A percentile compares a stretch with the other conserved stretches of the same genome.
Conservation (phyloP, 2,113 vertebrate species). For the Boleophthalmus pectinirostris region DNA sequence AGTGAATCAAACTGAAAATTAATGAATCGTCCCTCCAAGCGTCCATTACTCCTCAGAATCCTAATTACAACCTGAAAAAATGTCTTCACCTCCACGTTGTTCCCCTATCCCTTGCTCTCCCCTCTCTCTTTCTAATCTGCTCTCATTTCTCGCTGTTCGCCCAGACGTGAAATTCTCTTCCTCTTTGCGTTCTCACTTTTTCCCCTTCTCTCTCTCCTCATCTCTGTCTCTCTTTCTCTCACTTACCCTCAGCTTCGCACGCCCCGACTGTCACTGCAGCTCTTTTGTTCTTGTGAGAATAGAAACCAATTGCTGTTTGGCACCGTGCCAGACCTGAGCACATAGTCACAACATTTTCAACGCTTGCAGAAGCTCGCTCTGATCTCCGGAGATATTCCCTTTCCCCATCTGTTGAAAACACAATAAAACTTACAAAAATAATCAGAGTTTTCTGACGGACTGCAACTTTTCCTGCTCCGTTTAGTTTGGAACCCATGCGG, state of each 20-base stretch:
- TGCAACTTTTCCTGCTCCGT: constrained; percentile 2
- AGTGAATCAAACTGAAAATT: constrained; percentile 8
- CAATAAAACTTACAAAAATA: constrained; percentile 25
- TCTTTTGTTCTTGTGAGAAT: constrained; percentile 67
- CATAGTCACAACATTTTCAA: constrained; percentile 3
- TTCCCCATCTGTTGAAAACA: constrained; percentile 10
- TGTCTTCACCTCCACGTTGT: constrained; percentile 9
- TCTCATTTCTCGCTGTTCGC: constrained; percentile 37
- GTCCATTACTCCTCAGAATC: not conserved
- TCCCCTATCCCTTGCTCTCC: constrained; percentile 7
- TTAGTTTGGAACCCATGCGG: no score
- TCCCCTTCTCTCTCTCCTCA: constrained; percentile 7
- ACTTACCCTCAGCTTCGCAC: not conserved
- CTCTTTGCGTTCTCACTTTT: constrained; percentile 15
- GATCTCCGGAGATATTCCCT: constrained; percentile 7
- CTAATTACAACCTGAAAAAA: constrained; percentile 8
- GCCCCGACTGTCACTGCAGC: constrained; percentile 31
- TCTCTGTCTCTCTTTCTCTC: constrained; percentile 3
- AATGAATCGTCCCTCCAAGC: constrained; percentile 13
- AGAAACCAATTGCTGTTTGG: constrained; percentile 60
- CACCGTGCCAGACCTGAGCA: constrained; percentile 41
- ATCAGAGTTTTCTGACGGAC: constrained; percentile 11
- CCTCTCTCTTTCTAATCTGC: constrained; percentile 48
- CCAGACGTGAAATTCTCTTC: constrained; percentile 46
- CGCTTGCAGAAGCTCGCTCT: not conserved